Evolutionary conservation across 2,797 vertebrate species (phyloP), one percentile per base, ranked within the genome.

Genomic region (Anas flavirostris): DNA sequence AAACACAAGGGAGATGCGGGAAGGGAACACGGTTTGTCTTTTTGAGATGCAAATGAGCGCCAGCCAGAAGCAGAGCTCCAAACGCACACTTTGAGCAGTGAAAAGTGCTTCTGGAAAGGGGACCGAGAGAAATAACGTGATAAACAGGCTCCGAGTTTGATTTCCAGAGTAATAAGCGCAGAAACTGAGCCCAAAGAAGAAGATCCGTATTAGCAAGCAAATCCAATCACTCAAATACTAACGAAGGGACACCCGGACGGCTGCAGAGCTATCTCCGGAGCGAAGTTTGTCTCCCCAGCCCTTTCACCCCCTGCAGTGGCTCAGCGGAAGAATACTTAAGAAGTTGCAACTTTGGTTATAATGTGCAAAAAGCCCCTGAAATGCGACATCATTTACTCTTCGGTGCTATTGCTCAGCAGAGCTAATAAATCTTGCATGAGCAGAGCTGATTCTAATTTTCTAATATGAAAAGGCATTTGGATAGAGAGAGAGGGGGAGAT

Each of bases 401-500:
- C 78, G 91, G 97, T 97, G 97, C 82, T 92, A 98, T 97, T 98
- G 97, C 96, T 98, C 97, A 97, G 97, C 97, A 98, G 97, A 98
- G 97, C 98, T 98, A 98, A 98, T 98, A 98, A 98, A 98, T 98
- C 97, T 98, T 98, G 98, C 97, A 98, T 98, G 98, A 98, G 97
- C 97, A 97, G 97, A 97, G 97, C 98, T 94, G 95, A 98, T 97
- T 98, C 97, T 98, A 98, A 98, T 98, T 98, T 98, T 98, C 97
- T 98, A 98, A 98, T 98, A 98, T 98, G 97, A 98, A 98, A 98
- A 98, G 97, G 97, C 97, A 98, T 98, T 98, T 98, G 98, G 97
- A 98, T 97, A 97, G 98, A 98, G 97, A 97, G 97, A 97, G 97
- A 96, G 94, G 97, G 96, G 95, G 97, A 98, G 98, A 98, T 98